Evolutionary conservation across 2,113 vertebrate species (phyloP), one percentile per base, ranked within the genome.

Genomic region (Odobenus rosmarus): DNA sequence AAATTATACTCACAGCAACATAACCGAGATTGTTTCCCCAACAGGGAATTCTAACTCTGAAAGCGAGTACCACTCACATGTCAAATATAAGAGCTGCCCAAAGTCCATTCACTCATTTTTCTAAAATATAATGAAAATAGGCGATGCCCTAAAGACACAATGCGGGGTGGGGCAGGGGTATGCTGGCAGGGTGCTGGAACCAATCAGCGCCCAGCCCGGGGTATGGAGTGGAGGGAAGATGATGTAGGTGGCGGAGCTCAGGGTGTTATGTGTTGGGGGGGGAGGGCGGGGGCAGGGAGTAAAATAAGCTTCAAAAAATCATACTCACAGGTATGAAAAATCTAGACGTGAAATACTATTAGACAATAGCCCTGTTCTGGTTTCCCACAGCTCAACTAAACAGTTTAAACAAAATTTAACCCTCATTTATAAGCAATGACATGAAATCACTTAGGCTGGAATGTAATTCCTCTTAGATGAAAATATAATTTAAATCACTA

Each of bases 321-420:
- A 88, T 71, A 81, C 49, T 61, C 93, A 71, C 23, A 39, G 24
- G 23, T 36, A 88, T 59, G 11, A 81, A 94, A 71, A 81, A 85
- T 31, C 67, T 88, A 77, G 81, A 74, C 74, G 46, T 81, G 46
- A 62, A 42, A 87, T 72, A 92, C 28, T 12, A 6, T 64, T 74
- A 77, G 36, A 67, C 46, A 76, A 57, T 3, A 71, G 72, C 33
- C 51, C 49, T 86, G 39, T 90, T 91, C 61, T 80, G n/a, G 36
- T 76, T 88, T 88, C 90, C 42, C 84, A 88, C 42, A 82, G n/a
- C 21, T 88, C 64, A 88, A 67, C 24, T 55, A 96, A 96, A 93
- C 16, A 67, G 14, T 64, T 49, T 51, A 57, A 88, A 82, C 46
- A 88, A 82, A 83, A 88, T 57, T 49, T 93, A 88, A 83, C 31